phyloP scores from a whole-genome alignment of 2,888 invertebrate species.

The Tipula vernalis region DNA sequence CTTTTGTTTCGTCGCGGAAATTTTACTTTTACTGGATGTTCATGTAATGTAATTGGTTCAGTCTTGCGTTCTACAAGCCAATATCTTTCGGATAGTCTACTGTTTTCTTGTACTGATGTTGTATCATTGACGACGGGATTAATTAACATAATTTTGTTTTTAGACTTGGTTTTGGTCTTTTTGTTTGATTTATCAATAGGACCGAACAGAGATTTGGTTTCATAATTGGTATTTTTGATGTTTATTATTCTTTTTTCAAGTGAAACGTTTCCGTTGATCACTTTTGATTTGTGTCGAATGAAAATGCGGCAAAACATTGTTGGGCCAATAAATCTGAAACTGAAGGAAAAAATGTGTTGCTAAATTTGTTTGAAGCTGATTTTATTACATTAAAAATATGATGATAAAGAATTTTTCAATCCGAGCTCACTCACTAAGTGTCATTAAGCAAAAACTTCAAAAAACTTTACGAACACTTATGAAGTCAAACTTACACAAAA shows the following conservation, averaged over 20 bases:
- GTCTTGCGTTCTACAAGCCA: constrained; percentile 15
- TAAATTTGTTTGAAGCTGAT: no score
- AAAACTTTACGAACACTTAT: no score
- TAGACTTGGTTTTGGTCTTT: not conserved
- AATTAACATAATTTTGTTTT: not conserved
- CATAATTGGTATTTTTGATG: constrained; percentile 19
- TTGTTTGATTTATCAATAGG: constrained; percentile 20
- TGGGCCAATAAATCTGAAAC: not conserved
- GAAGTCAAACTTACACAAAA: no score
- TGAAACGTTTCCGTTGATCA: not conserved
- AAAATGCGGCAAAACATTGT: not conserved
- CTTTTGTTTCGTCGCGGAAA: constrained; percentile 6
- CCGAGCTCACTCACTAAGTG: no score
- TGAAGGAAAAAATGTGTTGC: not conserved
- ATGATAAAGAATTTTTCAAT: no score
- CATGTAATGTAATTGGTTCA: not conserved
- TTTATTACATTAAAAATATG: no score
- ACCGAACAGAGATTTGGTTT: constrained; percentile 25
- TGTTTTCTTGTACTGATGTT: constrained; percentile 9
- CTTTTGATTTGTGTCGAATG: not conserved
- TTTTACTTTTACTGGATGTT: not conserved
- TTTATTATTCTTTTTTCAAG: not conserved
- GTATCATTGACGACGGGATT: constrained; percentile 5
- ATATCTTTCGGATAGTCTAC: constrained; percentile 16
- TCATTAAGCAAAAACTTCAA: no score